These are phyloP conservation scores for Ascaphus truei DNA, from an alignment of 2,113 vertebrate species.

Conservation along the genomic window DNA sequence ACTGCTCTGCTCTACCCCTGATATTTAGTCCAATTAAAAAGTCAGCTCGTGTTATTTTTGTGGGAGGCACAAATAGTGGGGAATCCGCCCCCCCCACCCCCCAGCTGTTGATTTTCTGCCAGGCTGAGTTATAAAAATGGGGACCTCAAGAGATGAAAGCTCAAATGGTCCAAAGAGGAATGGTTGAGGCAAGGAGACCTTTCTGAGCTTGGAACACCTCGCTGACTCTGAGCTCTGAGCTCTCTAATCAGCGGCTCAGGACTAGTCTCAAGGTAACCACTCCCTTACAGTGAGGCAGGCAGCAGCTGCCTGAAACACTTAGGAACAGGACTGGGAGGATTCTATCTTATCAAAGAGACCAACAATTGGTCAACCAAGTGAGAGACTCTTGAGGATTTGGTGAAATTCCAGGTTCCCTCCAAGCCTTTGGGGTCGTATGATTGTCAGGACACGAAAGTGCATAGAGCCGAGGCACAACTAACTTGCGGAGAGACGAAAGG, in stretches of 20 bases:
- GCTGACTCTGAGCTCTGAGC: neutral
- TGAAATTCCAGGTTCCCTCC: slow-evolving; percentile 3
- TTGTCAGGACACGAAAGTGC: neutral
- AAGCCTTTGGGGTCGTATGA: neutral
- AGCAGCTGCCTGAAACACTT: slow-evolving; percentile 6
- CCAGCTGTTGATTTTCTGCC: neutral
- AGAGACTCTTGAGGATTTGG: neutral
- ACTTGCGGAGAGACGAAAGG: neutral
- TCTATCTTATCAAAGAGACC: neutral
- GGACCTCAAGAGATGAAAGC: neutral
- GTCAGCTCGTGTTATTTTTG: slow-evolving; percentile 17
- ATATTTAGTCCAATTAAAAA: slow-evolving; percentile 22
- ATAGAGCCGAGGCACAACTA: neutral
- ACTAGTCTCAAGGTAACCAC: slow-evolving; percentile 30
- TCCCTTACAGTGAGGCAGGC: slow-evolving; percentile 11
- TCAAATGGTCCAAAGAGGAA: neutral
- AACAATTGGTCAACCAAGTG: slow-evolving; percentile 21
- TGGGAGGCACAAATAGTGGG: neutral
- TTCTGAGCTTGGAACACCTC: slow-evolving; percentile 1
- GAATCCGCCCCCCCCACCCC: neutral
- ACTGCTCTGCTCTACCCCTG: slow-evolving; percentile 19
- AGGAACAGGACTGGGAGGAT: no score
- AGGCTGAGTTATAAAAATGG: neutral
- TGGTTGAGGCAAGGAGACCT: neutral
- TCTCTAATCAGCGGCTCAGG: slow-evolving; percentile 7